A percentile compares a stretch with the other conserved stretches of the same genome.
Conservation (phyloP, 2,797 vertebrate species). For the Muscicapa striata region DNA sequence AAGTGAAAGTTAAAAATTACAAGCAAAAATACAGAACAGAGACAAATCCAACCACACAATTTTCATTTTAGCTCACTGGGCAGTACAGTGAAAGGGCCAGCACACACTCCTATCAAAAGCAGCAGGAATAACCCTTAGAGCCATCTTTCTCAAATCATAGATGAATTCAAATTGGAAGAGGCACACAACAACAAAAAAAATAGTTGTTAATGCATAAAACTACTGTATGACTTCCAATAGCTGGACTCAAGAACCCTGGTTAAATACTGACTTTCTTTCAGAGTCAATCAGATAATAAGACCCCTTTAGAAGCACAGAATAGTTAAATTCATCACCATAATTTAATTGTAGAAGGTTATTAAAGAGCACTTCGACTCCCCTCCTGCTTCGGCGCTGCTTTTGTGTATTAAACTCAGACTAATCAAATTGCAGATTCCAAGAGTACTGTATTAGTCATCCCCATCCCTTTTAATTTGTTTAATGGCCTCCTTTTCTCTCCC, state of each 20-base stretch:
- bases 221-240: slow-evolving; percentile 52
- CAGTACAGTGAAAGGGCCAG: not conserved
- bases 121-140: slow-evolving; percentile 33
- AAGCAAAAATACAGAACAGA: not conserved
- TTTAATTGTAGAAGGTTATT: slow-evolving; percentile 83
- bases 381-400: slow-evolving; percentile 77
- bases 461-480: slow-evolving; percentile 86
- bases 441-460: slow-evolving; percentile 81
- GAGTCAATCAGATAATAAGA: slow-evolving; percentile 78
- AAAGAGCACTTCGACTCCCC: slow-evolving; percentile 79
- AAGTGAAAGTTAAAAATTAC: slow-evolving; percentile 33
- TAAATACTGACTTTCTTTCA: slow-evolving; percentile 74
- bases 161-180: slow-evolving; percentile 55
- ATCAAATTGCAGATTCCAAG: slow-evolving; percentile 85
- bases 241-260: slow-evolving; percentile 64
- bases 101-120: not conserved
- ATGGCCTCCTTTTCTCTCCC: slow-evolving; percentile 75
- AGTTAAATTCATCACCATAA: slow-evolving; percentile 83
- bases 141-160: slow-evolving; percentile 53
- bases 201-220: slow-evolving; percentile 60
- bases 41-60: not conserved
- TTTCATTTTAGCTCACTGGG: slow-evolving; percentile 24
- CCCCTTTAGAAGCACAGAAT: slow-evolving; percentile 75
- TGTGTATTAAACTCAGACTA: slow-evolving; percentile 85
- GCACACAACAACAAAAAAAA: slow-evolving; percentile 43